Evolutionary conservation across 2,797 vertebrate genomes (phyloP).

Genomic region (Bufotes viridis): DNA sequence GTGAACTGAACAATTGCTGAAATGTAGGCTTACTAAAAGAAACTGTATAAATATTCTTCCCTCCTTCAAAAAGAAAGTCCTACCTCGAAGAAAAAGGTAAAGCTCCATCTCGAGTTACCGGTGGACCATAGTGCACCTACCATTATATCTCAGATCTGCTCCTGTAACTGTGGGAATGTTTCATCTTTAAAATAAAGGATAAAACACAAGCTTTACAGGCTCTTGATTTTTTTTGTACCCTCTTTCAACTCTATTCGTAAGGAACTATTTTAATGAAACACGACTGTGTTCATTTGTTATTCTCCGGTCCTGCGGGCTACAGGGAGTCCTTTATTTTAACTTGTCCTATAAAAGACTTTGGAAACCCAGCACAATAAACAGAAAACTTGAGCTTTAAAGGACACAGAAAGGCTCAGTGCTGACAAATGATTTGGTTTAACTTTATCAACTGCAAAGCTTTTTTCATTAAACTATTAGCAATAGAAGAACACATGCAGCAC

Average conservation of each 20-base stretch:
- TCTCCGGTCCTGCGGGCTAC: conserved; percentile 70
- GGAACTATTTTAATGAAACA: conserved; percentile 74
- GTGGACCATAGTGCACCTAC: conserved; percentile 3
- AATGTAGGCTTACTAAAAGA: conserved; percentile 67
- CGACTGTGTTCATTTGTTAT: conserved; percentile 71
- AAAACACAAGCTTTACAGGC: conserved; percentile 59
- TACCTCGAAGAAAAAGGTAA: conserved; percentile 54
- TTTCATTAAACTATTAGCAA: not conserved
- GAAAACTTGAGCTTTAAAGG: conserved; percentile 59
- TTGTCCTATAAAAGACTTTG: conserved; percentile 71
- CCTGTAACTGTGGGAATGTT: not conserved
- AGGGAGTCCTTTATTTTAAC: conserved; percentile 64
- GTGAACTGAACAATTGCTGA: conserved; percentile 66
- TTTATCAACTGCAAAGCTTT: conserved; percentile 22
- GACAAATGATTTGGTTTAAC: conserved; percentile 56
- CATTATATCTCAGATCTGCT: conserved; percentile 15
- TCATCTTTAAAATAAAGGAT: conserved; percentile 49
- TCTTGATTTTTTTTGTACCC: conserved; percentile 61
- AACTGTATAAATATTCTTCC: conserved; percentile 69
- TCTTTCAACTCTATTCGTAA: conserved; percentile 58
- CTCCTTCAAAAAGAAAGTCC: conserved; percentile 42
- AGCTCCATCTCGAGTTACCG: conserved; percentile 32
- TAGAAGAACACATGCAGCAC: not conserved
- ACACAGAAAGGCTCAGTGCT: conserved; percentile 19
- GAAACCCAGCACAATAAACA: conserved; percentile 73